phyloP scores from a whole-genome alignment of 1,140 invertebrate species.

The Drosophila sucinea region DNA sequence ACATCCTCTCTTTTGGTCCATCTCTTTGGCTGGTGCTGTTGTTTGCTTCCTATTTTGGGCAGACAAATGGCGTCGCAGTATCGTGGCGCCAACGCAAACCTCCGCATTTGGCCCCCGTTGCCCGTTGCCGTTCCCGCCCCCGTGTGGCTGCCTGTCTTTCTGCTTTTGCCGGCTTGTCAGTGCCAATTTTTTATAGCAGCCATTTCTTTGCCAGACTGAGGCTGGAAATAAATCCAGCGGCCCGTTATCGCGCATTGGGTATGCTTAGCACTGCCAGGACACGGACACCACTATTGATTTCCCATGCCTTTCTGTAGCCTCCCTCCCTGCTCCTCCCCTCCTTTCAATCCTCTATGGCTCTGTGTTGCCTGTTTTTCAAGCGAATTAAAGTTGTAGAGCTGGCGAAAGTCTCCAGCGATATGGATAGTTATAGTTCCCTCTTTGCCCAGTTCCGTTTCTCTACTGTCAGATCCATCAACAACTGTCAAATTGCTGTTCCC shows the following conservation, averaged over 20 bases:
- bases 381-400: conserved; percentile 17
- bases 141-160: not conserved
- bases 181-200: conserved; percentile 28
- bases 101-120: not conserved
- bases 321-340: not conserved
- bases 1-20: not conserved
- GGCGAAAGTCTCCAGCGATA: not conserved
- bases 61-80: conserved; percentile 34
- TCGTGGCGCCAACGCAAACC: conserved; percentile 21
- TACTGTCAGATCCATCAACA: conserved; percentile 18
- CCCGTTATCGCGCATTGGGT: conserved; percentile 21
- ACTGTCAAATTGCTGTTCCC: conserved; percentile 11
- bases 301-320: conserved; percentile 4
- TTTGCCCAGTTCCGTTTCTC: conserved; percentile 6
- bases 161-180: conserved; percentile 20
- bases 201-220: conserved; percentile 18
- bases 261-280: conserved; percentile 11
- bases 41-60: conserved; percentile 22
- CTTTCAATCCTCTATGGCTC: not conserved
- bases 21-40: not conserved
- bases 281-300: conserved; percentile 23
- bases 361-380: conserved; percentile 15
- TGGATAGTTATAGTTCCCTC: conserved; percentile 11
- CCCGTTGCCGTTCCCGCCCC: not conserved
- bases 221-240: conserved; percentile 24